Conservation (phyloP, 2,888 invertebrate genomes). For the Dascillus cervinus region DNA sequence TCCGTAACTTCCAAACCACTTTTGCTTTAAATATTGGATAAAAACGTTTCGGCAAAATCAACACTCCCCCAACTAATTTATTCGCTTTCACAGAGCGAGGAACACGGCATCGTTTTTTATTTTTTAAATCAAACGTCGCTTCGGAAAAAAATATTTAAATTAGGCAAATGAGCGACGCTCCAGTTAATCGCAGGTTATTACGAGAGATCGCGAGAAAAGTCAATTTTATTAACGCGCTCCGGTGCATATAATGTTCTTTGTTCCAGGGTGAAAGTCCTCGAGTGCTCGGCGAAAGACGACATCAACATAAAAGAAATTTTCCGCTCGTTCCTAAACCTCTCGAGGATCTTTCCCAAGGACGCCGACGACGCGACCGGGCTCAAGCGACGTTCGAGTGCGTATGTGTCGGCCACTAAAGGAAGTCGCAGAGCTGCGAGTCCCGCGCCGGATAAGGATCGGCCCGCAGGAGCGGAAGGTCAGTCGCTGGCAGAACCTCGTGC, state of each 20-base stretch:
- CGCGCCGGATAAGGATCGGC: conserved; percentile 34
- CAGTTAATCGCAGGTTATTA: too few species aligned
- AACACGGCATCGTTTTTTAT: too few species aligned
- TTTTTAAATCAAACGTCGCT: too few species aligned
- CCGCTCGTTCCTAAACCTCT: conserved; percentile 67
- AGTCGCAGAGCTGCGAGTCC: conserved; percentile 41
- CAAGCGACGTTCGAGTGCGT: conserved; percentile 68
- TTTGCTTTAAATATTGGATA: too few species aligned
- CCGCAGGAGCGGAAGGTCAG: conserved; percentile 23
- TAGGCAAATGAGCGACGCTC: too few species aligned
- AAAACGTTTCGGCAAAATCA: too few species aligned
- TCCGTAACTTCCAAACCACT: too few species aligned
- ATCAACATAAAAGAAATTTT: conserved; percentile 74
- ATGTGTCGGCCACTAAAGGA: conserved; percentile 51
- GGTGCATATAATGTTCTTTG: conserved; percentile 5
- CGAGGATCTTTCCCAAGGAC: conserved; percentile 60
- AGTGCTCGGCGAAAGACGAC: conserved; percentile 74
- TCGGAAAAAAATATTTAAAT: too few species aligned
- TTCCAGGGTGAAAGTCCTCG: conserved; percentile 64
- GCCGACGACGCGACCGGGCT: conserved; percentile 52
- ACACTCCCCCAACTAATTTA: too few species aligned
- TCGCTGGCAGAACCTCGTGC: conserved; percentile 27
- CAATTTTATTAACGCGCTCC: too few species aligned
- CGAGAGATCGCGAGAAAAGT: too few species aligned
- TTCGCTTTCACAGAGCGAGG: too few species aligned